Evolutionary conservation across 2,888 invertebrate species (phyloP), one percentile per base, ranked within the genome.

Genomic region (Leptothorax acervorum): DNA sequence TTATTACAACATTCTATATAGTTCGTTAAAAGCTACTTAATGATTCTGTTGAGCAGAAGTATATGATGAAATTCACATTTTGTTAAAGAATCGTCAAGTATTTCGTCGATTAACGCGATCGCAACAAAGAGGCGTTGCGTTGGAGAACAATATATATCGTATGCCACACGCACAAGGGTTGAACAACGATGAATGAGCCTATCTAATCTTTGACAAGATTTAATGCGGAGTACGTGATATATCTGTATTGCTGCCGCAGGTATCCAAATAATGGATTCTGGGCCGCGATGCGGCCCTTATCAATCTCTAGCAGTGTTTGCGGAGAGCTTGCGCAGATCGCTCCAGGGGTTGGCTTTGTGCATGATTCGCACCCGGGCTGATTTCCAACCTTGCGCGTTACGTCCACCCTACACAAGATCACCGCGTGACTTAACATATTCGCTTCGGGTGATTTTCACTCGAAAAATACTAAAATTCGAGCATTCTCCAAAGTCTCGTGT

Each of bases 201-300:
- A 78, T 76, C 63, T 55, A 63, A 62, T 45, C 39, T 42, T 12
- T 18, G 11, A 63, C 78, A 78, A 55, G 71, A 81, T 82, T 57
- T 62, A 66, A 85, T 68, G 62, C 63, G 8, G 28, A 18, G 35
- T 83, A 90, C 91, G 91, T 92, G 93, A 87, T 88, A 66, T 93
- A 93, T 93, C 92, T 90, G 35, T 55, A 60, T 87, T 62, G 57
- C 53, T 60, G 62, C 79, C 51, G 73, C 85, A 76, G 84, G 74
- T 85, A 93, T 89, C 85, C 90, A 79, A 88, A 89, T 91, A 93
- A 93, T 92, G 91, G 89, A 94, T 94, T 92, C 93, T 87, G 81
- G 70, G 88, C 90, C 93, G 92, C 91, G 93, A 85, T 82, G 76
- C 86, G 83, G 84, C 83, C 88, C 91, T 93, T 93, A 94, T 93